A percentile compares a stretch with the other conserved stretches of the same genome.
These are phyloP conservation scores for Gasteruption jaculator DNA, from an alignment of 2,888 invertebrate genomes.

Conservation along the genomic window DNA sequence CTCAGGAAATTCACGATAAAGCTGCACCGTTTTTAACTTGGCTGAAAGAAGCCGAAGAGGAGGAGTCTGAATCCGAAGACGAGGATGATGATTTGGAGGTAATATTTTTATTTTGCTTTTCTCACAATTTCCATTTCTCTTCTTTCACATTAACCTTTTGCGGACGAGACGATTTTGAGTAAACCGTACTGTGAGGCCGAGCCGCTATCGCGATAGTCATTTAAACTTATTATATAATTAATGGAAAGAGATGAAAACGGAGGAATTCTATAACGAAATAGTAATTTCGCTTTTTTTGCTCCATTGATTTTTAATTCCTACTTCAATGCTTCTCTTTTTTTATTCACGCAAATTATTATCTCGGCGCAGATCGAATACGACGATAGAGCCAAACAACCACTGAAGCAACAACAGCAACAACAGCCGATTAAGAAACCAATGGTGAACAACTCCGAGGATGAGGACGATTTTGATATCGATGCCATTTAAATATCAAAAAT, in stretches of 20 bases:
- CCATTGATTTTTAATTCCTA: too few species aligned
- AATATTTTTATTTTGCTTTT: conserved; percentile 19
- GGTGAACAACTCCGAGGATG: conserved; percentile 66
- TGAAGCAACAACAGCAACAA: conserved; percentile 57
- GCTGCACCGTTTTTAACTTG: conserved; percentile 94
- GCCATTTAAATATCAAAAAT: conserved; percentile 65
- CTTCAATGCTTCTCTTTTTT: neutral
- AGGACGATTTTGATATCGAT: conserved; percentile 85
- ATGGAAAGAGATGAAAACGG: conserved; percentile 1
- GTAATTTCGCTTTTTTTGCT: neutral
- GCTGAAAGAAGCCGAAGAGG: conserved; percentile 96
- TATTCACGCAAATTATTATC: neutral
- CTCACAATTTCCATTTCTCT: too few species aligned
- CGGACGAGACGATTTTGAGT: too few species aligned
- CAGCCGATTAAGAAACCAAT: conserved; percentile 54
- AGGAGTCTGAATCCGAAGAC: conserved; percentile 74
- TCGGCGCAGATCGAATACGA: conserved; percentile 75
- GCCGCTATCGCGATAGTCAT: too few species aligned
- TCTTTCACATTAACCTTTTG: too few species aligned
- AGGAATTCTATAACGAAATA: too few species aligned
- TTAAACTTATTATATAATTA: too few species aligned
- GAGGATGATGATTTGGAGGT: conserved; percentile 71
- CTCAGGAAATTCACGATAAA: conserved; percentile 86
- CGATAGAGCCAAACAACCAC: conserved; percentile 76
- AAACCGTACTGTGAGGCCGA: too few species aligned